A percentile compares a stretch with the other conserved stretches of the same genome.
Conservation (phyloP, 2,888 invertebrate genomes). For the Clitarchus hookeri region DNA sequence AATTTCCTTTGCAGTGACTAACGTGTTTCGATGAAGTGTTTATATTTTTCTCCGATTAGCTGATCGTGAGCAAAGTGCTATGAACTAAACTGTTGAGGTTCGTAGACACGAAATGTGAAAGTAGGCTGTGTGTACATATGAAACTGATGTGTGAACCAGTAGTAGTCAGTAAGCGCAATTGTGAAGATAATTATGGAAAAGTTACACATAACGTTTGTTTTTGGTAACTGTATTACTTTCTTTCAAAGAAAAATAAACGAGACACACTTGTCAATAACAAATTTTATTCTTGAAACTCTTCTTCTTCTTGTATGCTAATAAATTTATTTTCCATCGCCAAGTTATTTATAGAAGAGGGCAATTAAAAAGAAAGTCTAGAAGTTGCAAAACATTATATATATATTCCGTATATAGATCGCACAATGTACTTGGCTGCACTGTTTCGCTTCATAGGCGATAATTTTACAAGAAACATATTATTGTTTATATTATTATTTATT, state of each 20-base stretch:
- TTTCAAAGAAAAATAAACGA: background rate
- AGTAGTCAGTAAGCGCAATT: background rate
- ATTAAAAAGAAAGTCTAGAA: background rate
- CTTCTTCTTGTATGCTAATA: background rate
- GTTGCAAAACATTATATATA: background rate
- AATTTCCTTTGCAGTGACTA: background rate
- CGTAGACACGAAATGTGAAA: background rate
- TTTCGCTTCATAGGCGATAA: conserved; percentile 6
- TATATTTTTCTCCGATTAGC: background rate
- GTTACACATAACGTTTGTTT: background rate
- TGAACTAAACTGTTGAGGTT: background rate
- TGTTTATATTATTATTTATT: conserved; percentile 14
- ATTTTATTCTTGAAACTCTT: background rate
- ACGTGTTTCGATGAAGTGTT: background rate
- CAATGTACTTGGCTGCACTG: background rate
- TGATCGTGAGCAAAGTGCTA: background rate
- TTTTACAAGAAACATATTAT: background rate
- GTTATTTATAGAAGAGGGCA: background rate
- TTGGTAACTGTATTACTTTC: background rate
- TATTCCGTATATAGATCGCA: background rate
- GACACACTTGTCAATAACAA: conserved; percentile 3
- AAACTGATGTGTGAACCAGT: conserved; percentile 5
- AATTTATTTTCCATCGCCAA: background rate
- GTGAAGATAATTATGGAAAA: background rate
- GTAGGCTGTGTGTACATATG: conserved; percentile 6